Percentiles rank a stretch among this genome's conserved stretches.
Conservation (phyloP, 2,797 vertebrate species). For the Meda fulgida region DNA sequence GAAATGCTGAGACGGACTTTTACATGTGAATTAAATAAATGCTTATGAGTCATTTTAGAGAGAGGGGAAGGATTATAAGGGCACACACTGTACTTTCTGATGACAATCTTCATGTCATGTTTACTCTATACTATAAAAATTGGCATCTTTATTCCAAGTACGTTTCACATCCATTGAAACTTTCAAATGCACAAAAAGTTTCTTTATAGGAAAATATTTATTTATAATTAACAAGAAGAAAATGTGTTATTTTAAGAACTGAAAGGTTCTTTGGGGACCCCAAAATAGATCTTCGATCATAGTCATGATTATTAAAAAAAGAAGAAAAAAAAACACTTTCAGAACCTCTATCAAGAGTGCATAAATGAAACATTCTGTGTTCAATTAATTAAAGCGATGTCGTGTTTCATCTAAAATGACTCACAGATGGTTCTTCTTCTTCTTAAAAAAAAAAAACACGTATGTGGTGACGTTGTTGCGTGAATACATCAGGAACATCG, state of each 20-base stretch:
- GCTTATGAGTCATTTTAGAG: neutral
- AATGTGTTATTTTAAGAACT: neutral
- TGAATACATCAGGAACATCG: slow-evolving; percentile 40
- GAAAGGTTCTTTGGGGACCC: neutral
- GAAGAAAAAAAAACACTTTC: too few relatives aligned
- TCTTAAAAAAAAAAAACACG: slow-evolving; percentile 12
- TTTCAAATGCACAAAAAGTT: neutral
- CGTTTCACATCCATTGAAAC: neutral
- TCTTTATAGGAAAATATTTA: neutral
- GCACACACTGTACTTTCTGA: neutral
- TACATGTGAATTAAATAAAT: too few relatives aligned
- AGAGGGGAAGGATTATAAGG: neutral
- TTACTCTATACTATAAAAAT: neutral
- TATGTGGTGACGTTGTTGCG: slow-evolving; percentile 63
- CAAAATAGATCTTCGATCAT: too few relatives aligned
- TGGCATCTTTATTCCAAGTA: neutral
- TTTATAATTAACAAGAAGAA: neutral
- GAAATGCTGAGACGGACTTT: neutral
- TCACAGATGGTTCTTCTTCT: slow-evolving; percentile 30
- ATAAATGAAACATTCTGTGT: neutral
- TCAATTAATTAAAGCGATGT: neutral
- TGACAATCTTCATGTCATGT: too few relatives aligned
- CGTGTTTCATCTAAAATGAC: slow-evolving; percentile 50
- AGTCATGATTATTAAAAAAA: too few relatives aligned
- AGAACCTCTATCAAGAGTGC: too few relatives aligned